A percentile compares a stretch with the other conserved stretches of the same genome.
Conservation (phyloP, 37 sponge, comb jelly and placozoan genomes). For the Hormiphora californensis region DNA sequence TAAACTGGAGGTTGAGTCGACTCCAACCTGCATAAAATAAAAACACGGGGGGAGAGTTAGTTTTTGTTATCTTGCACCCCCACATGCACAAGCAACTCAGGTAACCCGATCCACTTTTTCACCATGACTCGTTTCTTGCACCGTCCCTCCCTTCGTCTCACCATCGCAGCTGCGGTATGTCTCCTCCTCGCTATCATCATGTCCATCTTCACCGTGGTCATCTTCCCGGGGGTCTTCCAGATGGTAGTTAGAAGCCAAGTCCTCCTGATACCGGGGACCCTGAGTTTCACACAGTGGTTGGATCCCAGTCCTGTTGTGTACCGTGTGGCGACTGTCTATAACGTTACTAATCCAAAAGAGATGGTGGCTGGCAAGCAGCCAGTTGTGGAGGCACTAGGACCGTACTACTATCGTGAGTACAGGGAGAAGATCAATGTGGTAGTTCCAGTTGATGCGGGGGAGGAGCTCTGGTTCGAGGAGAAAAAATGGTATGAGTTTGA, state of each 20-base stretch:
- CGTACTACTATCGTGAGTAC: conserved; percentile 40
- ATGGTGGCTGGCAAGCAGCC: not conserved
- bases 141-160: no score
- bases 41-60: no score
- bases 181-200: not conserved
- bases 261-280: not conserved
- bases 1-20: no score
- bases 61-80: no score
- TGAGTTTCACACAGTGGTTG: conserved; percentile 18
- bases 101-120: no score
- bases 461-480: conserved; percentile 1
- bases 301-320: not conserved
- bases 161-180: no score
- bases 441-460: not conserved
- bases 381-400: not conserved
- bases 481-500: conserved; percentile 36
- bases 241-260: not conserved
- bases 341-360: not conserved
- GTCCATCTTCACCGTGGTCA: not conserved
- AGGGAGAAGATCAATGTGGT: not conserved
- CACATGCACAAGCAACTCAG: no score
- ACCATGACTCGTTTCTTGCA: no score
- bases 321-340: conserved; percentile 6
- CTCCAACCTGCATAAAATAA: no score
- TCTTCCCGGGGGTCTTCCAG: conserved; percentile 16